These are phyloP conservation scores for Pangasius larnaudii DNA, from an alignment of 2,797 vertebrate species.

Conservation along the genomic window DNA sequence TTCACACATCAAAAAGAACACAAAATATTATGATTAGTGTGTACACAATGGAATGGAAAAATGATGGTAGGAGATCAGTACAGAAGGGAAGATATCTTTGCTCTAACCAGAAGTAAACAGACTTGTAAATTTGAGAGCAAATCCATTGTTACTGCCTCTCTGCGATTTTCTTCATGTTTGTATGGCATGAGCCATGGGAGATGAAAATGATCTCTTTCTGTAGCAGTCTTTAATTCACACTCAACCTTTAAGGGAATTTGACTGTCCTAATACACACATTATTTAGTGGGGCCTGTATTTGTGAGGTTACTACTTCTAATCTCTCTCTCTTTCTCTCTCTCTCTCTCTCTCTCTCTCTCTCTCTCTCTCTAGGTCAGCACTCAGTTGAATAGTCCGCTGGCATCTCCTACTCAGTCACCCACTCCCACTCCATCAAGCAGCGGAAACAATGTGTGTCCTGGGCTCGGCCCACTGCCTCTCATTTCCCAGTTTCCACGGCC, in stretches of 20 bases:
- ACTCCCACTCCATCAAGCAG: slow-evolving; percentile 91
- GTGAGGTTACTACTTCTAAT: not conserved
- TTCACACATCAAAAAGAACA: not conserved
- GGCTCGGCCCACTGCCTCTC: slow-evolving; percentile 90
- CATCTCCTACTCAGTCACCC: slow-evolving; percentile 94
- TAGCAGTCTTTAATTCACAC: not conserved
- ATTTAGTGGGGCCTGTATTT: not conserved
- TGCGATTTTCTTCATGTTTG: not conserved
- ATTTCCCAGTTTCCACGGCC: slow-evolving; percentile 91
- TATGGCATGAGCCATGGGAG: not conserved
- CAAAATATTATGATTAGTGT: not conserved
- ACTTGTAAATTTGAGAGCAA: not conserved
- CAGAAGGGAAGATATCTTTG: not conserved
- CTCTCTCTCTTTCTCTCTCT: not conserved
- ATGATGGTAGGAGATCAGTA: not conserved
- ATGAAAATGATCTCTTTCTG: not conserved
- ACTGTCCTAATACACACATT: not conserved
- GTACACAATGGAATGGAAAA: not conserved
- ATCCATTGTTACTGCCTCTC: not conserved
- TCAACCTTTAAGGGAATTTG: not conserved
- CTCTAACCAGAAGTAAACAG: not conserved
- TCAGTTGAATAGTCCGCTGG: slow-evolving; percentile 90
- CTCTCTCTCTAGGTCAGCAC: slow-evolving; percentile 80
- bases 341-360: not conserved
- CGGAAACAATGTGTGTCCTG: slow-evolving; percentile 90